Evolutionary conservation across 1,140 invertebrate genomes (phyloP).

Genomic region (Apocrypta bakeri): DNA sequence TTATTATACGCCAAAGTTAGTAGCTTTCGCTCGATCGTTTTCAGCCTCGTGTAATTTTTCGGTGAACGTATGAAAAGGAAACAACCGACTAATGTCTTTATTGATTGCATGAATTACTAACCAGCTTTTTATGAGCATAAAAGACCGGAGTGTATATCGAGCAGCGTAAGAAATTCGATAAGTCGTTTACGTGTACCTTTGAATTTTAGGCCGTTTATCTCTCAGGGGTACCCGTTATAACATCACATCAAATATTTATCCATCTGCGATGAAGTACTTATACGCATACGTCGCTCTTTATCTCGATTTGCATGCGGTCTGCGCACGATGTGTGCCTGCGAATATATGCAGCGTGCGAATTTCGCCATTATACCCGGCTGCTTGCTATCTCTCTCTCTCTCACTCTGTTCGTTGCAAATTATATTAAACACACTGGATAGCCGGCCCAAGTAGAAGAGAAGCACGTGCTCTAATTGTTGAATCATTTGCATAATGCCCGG

Average conservation of each 20-base stretch:
- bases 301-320: constrained; percentile 18
- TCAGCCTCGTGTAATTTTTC: too few relatives aligned
- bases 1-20: too few relatives aligned
- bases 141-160: background rate
- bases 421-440: constrained; percentile 68
- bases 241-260: constrained; percentile 19
- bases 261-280: constrained; percentile 41
- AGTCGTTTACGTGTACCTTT: background rate
- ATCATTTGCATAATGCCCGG: constrained; percentile 70
- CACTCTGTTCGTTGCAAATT: constrained; percentile 56
- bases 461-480: constrained; percentile 68
- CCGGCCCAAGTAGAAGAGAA: constrained; percentile 51
- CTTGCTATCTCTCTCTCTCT: background rate
- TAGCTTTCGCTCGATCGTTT: too few relatives aligned
- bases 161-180: too few relatives aligned
- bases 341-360: constrained; percentile 44
- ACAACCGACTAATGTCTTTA: constrained; percentile 3
- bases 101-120: constrained; percentile 25
- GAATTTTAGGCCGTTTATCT: constrained; percentile 18
- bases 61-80: too few relatives aligned
- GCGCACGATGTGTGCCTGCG: constrained; percentile 30
- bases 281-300: background rate
- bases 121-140: background rate
- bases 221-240: too few relatives aligned
- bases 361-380: constrained; percentile 53